phyloP scores from a whole-genome alignment of 2,113 vertebrate genomes.

The Pseudopipra pipra region DNA sequence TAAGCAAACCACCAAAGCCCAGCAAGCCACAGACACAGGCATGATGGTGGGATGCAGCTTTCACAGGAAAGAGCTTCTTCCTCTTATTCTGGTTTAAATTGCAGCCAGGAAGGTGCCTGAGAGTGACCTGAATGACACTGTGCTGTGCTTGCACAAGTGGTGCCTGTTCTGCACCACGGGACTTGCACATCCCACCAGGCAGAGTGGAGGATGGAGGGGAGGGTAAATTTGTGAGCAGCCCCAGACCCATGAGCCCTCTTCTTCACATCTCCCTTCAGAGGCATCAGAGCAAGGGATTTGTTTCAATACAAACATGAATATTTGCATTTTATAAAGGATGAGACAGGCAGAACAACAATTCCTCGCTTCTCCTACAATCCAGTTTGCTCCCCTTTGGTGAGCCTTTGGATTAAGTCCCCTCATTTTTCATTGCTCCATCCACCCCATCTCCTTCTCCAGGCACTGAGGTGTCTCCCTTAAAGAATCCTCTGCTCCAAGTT shows the following conservation, averaged over 20 bases:
- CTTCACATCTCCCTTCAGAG: not conserved
- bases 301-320: not conserved
- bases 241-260: fast-evolving
- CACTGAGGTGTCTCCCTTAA: not conserved
- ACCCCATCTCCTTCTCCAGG: fast-evolving
- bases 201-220: fast-evolving
- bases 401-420: not conserved
- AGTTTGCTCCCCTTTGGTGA: not conserved
- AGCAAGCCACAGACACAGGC: not conserved
- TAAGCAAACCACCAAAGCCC: not conserved
- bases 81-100: not conserved
- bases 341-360: not conserved
- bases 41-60: fast-evolving
- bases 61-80: not conserved
- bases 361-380: not conserved
- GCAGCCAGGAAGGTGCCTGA: not conserved
- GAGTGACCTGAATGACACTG: fast-evolving
- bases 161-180: fast-evolving
- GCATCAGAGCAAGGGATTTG: not conserved
- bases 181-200: not conserved
- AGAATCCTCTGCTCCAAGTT: not conserved
- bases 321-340: not conserved
- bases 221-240: not conserved
- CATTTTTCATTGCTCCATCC: not conserved
- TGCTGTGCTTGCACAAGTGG: not conserved